A percentile compares a stretch with the other conserved stretches of the same genome.
phyloP scores from a whole-genome alignment of 2,888 invertebrate species.

The Chrysodeixis includens region DNA sequence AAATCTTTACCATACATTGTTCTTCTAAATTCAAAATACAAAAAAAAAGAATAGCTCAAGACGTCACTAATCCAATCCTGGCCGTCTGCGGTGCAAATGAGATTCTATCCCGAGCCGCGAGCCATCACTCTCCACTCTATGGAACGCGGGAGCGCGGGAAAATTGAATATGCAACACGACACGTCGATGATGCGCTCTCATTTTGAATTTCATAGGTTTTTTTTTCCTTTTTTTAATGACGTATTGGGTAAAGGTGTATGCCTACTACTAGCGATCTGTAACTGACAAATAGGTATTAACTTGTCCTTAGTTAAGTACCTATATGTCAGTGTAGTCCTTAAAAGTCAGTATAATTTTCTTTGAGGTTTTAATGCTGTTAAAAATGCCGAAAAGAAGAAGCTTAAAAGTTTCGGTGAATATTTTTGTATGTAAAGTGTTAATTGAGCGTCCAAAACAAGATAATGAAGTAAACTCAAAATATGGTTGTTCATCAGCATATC shows the following conservation, averaged over 20 bases:
- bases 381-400: too few relatives aligned
- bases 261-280: too few relatives aligned
- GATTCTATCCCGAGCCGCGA: constrained; percentile 44
- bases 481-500: too few relatives aligned
- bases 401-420: too few relatives aligned
- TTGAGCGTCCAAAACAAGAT: neutral
- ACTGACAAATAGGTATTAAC: too few relatives aligned
- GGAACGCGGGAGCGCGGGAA: constrained; percentile 33
- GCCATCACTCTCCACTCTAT: constrained; percentile 52
- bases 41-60: constrained; percentile 8
- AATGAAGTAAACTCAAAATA: neutral
- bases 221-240: too few relatives aligned
- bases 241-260: too few relatives aligned
- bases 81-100: constrained; percentile 41
- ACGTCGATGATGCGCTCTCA: constrained; percentile 15
- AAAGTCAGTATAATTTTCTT: too few relatives aligned
- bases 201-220: constrained; percentile 9
- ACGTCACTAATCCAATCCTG: constrained; percentile 24
- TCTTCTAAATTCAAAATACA: constrained; percentile 10
- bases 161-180: constrained; percentile 45
- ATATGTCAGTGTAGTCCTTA: too few relatives aligned
- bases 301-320: too few relatives aligned
- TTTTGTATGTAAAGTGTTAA: neutral
- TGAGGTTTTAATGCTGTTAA: too few relatives aligned
- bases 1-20: neutral